phyloP scores from a whole-genome alignment of 2,113 vertebrate species.

The Vulpes lagopus region DNA sequence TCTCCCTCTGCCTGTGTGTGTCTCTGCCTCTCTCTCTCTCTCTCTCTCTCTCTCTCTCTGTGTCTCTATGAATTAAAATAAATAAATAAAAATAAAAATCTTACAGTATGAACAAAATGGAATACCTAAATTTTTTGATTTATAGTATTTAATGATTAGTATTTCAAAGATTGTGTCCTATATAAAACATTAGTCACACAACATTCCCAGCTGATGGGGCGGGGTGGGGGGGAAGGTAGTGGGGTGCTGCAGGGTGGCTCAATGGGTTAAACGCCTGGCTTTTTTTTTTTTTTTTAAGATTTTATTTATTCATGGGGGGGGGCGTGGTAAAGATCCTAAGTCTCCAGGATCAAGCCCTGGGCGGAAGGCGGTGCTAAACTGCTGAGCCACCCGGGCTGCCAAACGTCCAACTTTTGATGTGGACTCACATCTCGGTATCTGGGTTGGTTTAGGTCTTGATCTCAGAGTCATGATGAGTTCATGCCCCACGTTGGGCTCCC shows the following conservation, averaged over 20 bases:
- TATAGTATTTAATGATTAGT: neutral
- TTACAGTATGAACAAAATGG: conserved; percentile 28
- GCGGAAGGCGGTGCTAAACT: too few relatives aligned
- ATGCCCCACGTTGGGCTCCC: neutral
- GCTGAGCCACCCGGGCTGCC: too few relatives aligned
- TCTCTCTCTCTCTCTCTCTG: too few relatives aligned
- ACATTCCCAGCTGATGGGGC: neutral
- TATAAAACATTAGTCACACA: neutral
- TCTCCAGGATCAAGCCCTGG: too few relatives aligned
- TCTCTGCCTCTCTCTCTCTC: too few relatives aligned
- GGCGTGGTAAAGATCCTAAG: too few relatives aligned
- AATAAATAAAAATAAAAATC: neutral
- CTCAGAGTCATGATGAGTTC: neutral
- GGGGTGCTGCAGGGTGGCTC: neutral
- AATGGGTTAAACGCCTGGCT: neutral
- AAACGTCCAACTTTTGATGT: neutral
- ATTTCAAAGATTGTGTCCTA: neutral
- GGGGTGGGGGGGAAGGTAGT: neutral
- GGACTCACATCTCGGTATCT: neutral
- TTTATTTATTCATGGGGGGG: too few relatives aligned
- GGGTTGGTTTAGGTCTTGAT: neutral
- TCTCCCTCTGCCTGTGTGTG: too few relatives aligned
- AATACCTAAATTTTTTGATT: neutral
- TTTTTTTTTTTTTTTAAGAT: neutral
- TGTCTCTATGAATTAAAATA: too few relatives aligned